Evolutionary conservation across 2,888 invertebrate genomes (phyloP).

Genomic region (Dynastes grantii): DNA sequence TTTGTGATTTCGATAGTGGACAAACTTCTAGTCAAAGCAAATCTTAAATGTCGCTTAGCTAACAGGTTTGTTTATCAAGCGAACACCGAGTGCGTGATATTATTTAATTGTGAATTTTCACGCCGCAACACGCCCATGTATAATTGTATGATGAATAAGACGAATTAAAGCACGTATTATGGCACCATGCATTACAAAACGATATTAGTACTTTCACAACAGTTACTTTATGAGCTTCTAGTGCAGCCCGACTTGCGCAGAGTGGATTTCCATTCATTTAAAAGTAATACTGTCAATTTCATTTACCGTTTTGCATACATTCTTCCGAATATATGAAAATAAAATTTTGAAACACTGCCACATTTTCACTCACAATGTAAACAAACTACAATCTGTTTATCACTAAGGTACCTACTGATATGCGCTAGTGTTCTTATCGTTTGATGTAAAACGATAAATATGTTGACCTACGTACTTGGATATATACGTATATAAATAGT

Average conservation of each 20-base stretch:
- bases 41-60: slow-evolving; percentile 1
- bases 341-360: slow-evolving; percentile 42
- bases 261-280: not conserved
- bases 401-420: slow-evolving; percentile 16
- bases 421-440: not conserved
- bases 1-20: not conserved
- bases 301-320: slow-evolving; percentile 31
- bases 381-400: slow-evolving; percentile 25
- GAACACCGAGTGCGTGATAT: slow-evolving; percentile 36
- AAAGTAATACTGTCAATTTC: slow-evolving; percentile 14
- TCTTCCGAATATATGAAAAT: slow-evolving; percentile 20
- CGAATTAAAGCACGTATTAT: slow-evolving; percentile 35
- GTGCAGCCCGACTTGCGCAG: not conserved
- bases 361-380: slow-evolving; percentile 39
- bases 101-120: slow-evolving; percentile 45
- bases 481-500: not conserved
- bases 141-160: slow-evolving; percentile 12
- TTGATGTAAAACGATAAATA: slow-evolving; percentile 18
- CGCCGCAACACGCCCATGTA: slow-evolving; percentile 24
- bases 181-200: slow-evolving; percentile 29
- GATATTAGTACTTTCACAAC: slow-evolving; percentile 13
- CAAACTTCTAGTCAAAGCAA: not conserved
- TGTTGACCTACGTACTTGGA: slow-evolving; percentile 6
- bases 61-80: slow-evolving; percentile 40
- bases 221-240: slow-evolving; percentile 9